phyloP scores from a whole-genome alignment of 2,888 invertebrate genomes.

The Gryllus longicercus region DNA sequence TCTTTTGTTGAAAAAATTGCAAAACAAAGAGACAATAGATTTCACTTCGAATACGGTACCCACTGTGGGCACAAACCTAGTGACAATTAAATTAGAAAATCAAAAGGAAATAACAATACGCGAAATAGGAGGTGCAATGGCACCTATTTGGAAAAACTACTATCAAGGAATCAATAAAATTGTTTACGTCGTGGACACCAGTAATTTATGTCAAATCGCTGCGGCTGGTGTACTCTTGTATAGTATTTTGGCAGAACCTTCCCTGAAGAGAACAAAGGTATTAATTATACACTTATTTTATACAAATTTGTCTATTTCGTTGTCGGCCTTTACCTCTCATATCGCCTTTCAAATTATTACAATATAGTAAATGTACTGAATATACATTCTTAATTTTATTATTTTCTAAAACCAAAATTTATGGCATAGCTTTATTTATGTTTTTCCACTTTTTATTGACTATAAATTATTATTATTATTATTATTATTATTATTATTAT shows the following conservation, averaged over 20 bases:
- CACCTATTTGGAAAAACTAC: constrained; percentile 76
- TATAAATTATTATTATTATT: too few species aligned
- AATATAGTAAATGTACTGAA: too few species aligned
- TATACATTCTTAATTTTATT: constrained; percentile 19
- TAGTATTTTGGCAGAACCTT: constrained; percentile 70
- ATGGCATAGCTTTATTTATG: background rate
- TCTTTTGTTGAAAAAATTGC: constrained; percentile 68
- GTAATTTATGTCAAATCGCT: constrained; percentile 81
- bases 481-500: too few species aligned
- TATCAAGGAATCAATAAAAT: constrained; percentile 58
- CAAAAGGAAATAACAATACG: constrained; percentile 57
- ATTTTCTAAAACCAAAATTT: background rate
- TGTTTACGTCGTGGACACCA: constrained; percentile 78
- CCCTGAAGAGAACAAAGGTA: constrained; percentile 63
- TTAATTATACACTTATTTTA: constrained; percentile 24
- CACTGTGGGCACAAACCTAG: constrained; percentile 76
- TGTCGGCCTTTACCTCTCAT: too few species aligned
- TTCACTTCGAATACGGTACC: constrained; percentile 74
- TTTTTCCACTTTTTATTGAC: too few species aligned
- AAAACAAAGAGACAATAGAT: constrained; percentile 66
- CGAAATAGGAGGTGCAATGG: constrained; percentile 79
- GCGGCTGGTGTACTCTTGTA: constrained; percentile 78
- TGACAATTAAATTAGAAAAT: constrained; percentile 56
- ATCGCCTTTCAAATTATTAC: too few species aligned
- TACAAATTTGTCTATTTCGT: background rate